These are phyloP conservation scores for pig (Sus scrofa) DNA, from an alignment of 2,113 vertebrate species.

Conservation along the genomic window DNA sequence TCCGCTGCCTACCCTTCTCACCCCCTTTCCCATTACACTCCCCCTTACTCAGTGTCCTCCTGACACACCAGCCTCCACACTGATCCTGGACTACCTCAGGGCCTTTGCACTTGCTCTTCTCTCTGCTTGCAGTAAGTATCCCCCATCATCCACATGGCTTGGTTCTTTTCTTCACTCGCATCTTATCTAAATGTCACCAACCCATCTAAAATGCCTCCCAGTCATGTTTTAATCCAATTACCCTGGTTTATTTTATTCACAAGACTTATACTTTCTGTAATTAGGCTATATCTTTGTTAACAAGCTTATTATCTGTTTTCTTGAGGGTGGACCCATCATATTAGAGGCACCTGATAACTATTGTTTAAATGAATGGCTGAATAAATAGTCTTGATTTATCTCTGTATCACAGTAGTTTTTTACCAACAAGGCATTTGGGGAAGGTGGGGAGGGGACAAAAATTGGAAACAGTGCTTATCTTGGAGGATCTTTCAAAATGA, in stretches of 20 bases:
- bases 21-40: neutral
- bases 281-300: neutral
- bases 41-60: fast-evolving
- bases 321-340: neutral
- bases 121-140: neutral
- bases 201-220: neutral
- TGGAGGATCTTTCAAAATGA: neutral
- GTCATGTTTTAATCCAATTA: neutral
- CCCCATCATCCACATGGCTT: neutral
- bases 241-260: constrained; percentile 6
- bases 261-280: neutral
- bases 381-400: neutral
- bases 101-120: neutral
- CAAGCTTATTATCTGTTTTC: neutral
- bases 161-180: neutral
- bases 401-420: neutral
- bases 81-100: too few relatives aligned
- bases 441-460: neutral
- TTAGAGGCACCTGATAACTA: neutral
- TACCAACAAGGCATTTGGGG: neutral
- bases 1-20: fast-evolving
- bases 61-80: neutral
- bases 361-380: neutral
- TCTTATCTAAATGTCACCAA: neutral
- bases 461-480: neutral